Conservation (phyloP, 2,113 vertebrate species). For the Lepisosteus osseus region DNA sequence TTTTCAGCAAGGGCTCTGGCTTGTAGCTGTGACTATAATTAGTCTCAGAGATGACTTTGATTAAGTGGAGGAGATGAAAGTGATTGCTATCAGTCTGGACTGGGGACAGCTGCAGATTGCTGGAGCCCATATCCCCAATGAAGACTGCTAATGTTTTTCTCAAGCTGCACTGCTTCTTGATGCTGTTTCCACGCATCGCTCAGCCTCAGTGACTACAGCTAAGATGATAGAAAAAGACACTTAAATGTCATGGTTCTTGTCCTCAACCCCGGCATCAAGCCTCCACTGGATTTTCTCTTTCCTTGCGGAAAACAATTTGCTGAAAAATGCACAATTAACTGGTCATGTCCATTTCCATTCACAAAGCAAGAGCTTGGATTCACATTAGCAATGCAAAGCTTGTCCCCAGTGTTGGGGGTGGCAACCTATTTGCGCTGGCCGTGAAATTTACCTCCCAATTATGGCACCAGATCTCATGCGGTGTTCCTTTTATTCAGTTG, state of each 20-base stretch:
- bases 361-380: neutral
- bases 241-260: constrained; percentile 11
- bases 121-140: neutral
- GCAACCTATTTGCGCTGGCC: neutral
- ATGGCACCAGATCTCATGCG: neutral
- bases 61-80: constrained; percentile 29
- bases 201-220: neutral
- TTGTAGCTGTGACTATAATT: constrained; percentile 28
- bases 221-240: constrained; percentile 15
- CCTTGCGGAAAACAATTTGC: too few species aligned
- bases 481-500: neutral
- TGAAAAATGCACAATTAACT: neutral
- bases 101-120: constrained; percentile 7
- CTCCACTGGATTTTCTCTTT: neutral
- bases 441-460: neutral
- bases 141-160: neutral
- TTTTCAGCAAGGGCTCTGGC: constrained; percentile 22
- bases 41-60: constrained; percentile 31
- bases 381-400: neutral
- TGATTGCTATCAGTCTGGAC: constrained; percentile 20
- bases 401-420: neutral
- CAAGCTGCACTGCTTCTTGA: neutral
- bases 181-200: neutral
- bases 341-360: neutral
- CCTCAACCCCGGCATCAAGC: neutral